A percentile compares a stretch with the other conserved stretches of the same genome.
Conservation (phyloP, 2,797 vertebrate genomes). For the Danio aesculapii region DNA sequence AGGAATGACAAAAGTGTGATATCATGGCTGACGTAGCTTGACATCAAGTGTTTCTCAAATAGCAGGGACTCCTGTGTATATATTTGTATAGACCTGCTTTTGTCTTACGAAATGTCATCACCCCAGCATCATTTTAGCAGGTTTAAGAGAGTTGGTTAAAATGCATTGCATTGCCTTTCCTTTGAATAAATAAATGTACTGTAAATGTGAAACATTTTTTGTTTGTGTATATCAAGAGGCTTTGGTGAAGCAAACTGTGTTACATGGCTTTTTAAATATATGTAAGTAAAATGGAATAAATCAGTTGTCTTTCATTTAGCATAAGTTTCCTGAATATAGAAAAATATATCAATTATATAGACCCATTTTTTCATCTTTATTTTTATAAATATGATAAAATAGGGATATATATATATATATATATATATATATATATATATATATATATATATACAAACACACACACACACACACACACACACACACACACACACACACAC, state of each 20-base stretch:
- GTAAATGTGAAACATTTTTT: conserved; percentile 14
- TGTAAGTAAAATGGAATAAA: conserved; percentile 50
- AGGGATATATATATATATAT: too few relatives aligned
- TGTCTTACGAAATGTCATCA: conserved; percentile 1
- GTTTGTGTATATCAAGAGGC: conserved; percentile 19
- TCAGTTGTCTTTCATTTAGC: conserved; percentile 21
- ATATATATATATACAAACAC: too few relatives aligned
- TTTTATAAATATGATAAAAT: too few relatives aligned
- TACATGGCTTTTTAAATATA: conserved; percentile 28
- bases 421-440: too few relatives aligned
- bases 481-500: too few relatives aligned
- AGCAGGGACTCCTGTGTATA: conserved; percentile 9
- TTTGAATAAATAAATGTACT: conserved; percentile 16
- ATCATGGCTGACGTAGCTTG: background rate
- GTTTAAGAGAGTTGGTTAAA: background rate
- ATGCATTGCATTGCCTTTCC: background rate
- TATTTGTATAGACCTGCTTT: conserved; percentile 37
- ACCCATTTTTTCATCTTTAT: too few relatives aligned
- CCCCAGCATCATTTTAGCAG: background rate
- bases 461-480: too few relatives aligned
- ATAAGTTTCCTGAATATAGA: background rate
- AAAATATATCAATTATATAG: too few relatives aligned
- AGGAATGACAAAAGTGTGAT: background rate
- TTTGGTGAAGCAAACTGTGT: conserved; percentile 10
- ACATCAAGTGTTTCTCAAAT: background rate